These are phyloP conservation scores for Pentalonia nigronervosa DNA, from an alignment of 1,140 invertebrate genomes.

Conservation along the genomic window DNA sequence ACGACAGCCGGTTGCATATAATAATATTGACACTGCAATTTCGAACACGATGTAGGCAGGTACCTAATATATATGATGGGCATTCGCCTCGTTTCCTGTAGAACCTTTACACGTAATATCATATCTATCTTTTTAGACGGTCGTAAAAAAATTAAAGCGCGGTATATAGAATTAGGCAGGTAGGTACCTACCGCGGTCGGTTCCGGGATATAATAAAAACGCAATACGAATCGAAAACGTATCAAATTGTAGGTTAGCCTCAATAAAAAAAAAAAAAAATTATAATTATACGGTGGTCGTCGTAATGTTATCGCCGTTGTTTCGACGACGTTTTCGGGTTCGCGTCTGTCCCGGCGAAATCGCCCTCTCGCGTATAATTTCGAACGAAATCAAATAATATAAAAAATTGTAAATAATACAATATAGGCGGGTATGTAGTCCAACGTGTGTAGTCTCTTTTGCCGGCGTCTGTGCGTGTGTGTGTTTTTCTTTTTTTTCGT, in stretches of 20 bases:
- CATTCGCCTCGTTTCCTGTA: background rate
- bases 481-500: background rate
- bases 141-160: conserved; percentile 32
- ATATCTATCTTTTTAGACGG: background rate
- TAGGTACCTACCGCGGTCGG: background rate
- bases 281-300: conserved; percentile 41
- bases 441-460: background rate
- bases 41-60: background rate
- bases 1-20: background rate
- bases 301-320: background rate
- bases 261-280: background rate
- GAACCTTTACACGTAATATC: background rate
- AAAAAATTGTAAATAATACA: no score
- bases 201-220: background rate
- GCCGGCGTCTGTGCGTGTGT: background rate
- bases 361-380: conserved; percentile 3
- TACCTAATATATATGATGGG: background rate
- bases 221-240: background rate
- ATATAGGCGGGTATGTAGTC: no score
- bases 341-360: conserved; percentile 1
- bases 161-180: background rate
- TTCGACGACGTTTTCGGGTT: background rate
- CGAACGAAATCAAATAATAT: no score
- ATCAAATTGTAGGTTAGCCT: conserved; percentile 45
- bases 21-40: conserved; percentile 23